Evolutionary conservation across 1,140 invertebrate genomes (phyloP), one percentile per base, ranked within the genome.

Genomic region (Anastatus disparis): DNA sequence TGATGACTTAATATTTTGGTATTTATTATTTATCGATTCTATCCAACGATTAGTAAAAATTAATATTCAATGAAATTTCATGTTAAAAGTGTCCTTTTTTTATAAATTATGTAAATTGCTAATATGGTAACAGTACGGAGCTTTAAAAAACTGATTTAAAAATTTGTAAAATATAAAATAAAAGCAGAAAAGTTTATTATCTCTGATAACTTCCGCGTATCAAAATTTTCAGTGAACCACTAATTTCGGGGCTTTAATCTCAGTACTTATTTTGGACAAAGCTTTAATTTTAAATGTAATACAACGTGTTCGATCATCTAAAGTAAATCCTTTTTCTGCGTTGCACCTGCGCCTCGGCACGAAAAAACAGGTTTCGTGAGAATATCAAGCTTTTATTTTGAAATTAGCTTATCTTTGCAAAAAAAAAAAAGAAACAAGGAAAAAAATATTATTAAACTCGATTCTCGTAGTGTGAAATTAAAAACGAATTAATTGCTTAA

Each of bases 321-420:
- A 63, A 63, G 35, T 50, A 17, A 63, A 50, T 63, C 27, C 29
- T 63, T n/a, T n/a, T n/a, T n/a, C 3, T 15, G 13, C 22, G 20
- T 24, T 64, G 48, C 62, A 64, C 46, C 62, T 53, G 62, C 24
- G 1, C 15, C n/a, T n/a, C n/a, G n/a, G n/a, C n/a, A n/a, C n/a
- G 9, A 29, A 17, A 55, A 38, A 55, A 35, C 63, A 29, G 31
- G 29, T 65, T 53, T 53, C 13, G 31, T n/a, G 27, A 10, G 9
- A 22, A 62, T 15, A 17, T 50, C 0, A 31, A 61, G 12, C 12
- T 61, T 40, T 61, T 20, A n/a, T 61, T 46, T 61, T 61, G 17
- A 17, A 40, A 31, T 29, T 61, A 42, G 24, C 40, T 29, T n/a
- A n/a, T n/a, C n/a, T n/a, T n/a, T n/a, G n/a, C n/a, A n/a, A n/a